These are phyloP conservation scores for Brotula barbata DNA, from an alignment of 2,797 vertebrate species.

Conservation along the genomic window DNA sequence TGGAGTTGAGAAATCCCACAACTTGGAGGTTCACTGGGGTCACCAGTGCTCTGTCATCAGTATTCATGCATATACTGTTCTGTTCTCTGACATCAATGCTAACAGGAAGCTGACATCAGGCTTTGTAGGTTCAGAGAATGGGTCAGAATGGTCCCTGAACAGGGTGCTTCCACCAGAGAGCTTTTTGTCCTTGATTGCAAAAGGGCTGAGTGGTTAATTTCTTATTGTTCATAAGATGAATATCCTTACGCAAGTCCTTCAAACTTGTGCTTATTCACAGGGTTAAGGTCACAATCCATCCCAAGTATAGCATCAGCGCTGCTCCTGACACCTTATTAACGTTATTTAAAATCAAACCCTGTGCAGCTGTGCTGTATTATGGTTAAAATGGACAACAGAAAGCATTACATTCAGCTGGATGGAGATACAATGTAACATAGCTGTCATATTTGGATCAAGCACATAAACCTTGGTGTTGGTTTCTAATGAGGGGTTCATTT, in stretches of 20 bases:
- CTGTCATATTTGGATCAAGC: too few relatives aligned
- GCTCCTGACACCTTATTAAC: slow-evolving; percentile 22
- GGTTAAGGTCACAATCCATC: slow-evolving; percentile 21
- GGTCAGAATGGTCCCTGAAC: slow-evolving; percentile 36
- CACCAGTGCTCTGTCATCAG: slow-evolving; percentile 62
- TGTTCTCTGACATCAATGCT: slow-evolving; percentile 67
- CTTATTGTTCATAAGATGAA: slow-evolving; percentile 46
- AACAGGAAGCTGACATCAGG: slow-evolving; percentile 71
- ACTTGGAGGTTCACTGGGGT: slow-evolving; percentile 52
- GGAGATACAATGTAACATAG: too few relatives aligned
- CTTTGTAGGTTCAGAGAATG: slow-evolving; percentile 38
- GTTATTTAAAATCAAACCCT: slow-evolving; percentile 19
- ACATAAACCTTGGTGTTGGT: too few relatives aligned
- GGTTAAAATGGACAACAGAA: slow-evolving; percentile 9
- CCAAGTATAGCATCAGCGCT: slow-evolving; percentile 31
- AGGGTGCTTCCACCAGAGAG: slow-evolving; percentile 17
- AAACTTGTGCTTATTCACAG: slow-evolving; percentile 23
- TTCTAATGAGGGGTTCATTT: too few relatives aligned
- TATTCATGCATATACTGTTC: slow-evolving; percentile 65
- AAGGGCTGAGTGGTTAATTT: slow-evolving; percentile 28
- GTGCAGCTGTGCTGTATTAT: slow-evolving; percentile 8
- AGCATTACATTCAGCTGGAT: background rate
- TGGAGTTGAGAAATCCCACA: slow-evolving; percentile 40
- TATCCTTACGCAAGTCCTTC: slow-evolving; percentile 24
- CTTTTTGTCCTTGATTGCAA: slow-evolving; percentile 22